Percentiles rank a stretch among this genome's conserved stretches.
phyloP scores from a whole-genome alignment of 2,888 invertebrate species.

The Scaptomyza cyrtandrae region DNA sequence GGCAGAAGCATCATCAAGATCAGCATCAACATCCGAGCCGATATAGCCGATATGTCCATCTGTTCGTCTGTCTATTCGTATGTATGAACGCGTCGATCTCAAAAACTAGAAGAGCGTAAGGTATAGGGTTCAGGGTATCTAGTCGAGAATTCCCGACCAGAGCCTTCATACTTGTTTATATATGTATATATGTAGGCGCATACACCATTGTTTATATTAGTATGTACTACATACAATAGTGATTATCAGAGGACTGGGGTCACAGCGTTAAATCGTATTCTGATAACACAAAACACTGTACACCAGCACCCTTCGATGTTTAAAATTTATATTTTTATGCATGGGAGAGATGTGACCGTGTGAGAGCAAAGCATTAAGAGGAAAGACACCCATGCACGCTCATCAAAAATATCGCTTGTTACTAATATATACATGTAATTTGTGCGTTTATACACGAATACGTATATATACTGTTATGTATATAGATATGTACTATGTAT shows the following conservation, averaged over 20 bases:
- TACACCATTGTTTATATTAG: neutral
- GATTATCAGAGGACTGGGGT: slow-evolving; percentile 36
- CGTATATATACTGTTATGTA: neutral
- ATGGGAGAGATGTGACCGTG: slow-evolving; percentile 34
- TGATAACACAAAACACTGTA: slow-evolving; percentile 38
- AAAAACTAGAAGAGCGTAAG: too few species aligned
- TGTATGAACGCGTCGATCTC: too few species aligned
- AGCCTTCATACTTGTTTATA: neutral
- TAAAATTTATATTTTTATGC: slow-evolving; percentile 33
- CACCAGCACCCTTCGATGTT: slow-evolving; percentile 25
- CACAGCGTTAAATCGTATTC: slow-evolving; percentile 28
- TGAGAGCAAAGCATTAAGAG: slow-evolving; percentile 28
- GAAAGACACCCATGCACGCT: slow-evolving; percentile 10
- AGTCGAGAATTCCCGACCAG: too few species aligned
- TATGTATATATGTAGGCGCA: neutral
- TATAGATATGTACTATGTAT: slow-evolving; percentile 16
- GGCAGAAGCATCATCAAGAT: too few species aligned
- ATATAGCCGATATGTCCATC: too few species aligned
- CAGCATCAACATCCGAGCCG: too few species aligned
- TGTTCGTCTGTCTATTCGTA: too few species aligned
- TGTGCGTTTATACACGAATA: neutral
- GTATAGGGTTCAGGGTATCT: too few species aligned
- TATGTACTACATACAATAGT: neutral
- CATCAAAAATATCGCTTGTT: slow-evolving; percentile 4
- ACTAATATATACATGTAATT: neutral